Percentiles rank a stretch among this genome's conserved stretches.
Evolutionary conservation across 1,140 invertebrate genomes (phyloP).

Genomic region (Drosophila sp.): DNA sequence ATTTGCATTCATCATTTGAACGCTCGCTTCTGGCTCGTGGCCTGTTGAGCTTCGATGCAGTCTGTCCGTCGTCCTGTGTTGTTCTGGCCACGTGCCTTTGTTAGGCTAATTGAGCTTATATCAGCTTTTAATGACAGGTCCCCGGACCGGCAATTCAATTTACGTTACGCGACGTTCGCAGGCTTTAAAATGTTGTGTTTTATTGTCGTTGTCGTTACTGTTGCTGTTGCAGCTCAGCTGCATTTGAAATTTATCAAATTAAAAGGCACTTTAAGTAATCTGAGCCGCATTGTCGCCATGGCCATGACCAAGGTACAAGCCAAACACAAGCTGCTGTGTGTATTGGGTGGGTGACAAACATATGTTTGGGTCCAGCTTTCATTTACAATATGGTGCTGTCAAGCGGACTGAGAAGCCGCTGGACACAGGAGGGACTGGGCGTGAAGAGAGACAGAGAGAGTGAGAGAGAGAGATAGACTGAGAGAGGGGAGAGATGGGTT

Average conservation of each 20-base stretch:
- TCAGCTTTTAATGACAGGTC: slow-evolving; percentile 41
- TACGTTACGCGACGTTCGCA: neutral
- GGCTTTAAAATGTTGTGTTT: neutral
- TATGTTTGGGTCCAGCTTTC: slow-evolving; percentile 70
- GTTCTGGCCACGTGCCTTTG: slow-evolving; percentile 4
- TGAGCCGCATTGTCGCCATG: slow-evolving; percentile 30
- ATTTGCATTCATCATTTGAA: slow-evolving; percentile 58
- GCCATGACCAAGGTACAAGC: slow-evolving; percentile 17
- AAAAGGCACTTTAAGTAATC: slow-evolving; percentile 58
- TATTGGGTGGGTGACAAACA: slow-evolving; percentile 54
- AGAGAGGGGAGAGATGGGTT: neutral
- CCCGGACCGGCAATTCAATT: slow-evolving; percentile 54
- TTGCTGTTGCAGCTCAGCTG: slow-evolving; percentile 8
- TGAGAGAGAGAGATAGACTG: neutral
- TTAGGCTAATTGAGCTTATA: slow-evolving; percentile 47
- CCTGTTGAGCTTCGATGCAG: slow-evolving; percentile 1
- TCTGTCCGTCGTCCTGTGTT: neutral
- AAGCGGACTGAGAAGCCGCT: neutral
- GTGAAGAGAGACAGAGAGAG: neutral
- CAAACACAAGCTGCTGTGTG: slow-evolving; percentile 13
- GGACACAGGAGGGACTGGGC: too few relatives aligned
- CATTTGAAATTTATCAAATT: slow-evolving; percentile 63
- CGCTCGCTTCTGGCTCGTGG: slow-evolving; percentile 1
- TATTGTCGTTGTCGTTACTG: neutral
- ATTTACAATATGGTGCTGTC: slow-evolving; percentile 67